These are phyloP conservation scores for Digitonthophagus gazella DNA, from an alignment of 2,888 invertebrate genomes.

Conservation along the genomic window DNA sequence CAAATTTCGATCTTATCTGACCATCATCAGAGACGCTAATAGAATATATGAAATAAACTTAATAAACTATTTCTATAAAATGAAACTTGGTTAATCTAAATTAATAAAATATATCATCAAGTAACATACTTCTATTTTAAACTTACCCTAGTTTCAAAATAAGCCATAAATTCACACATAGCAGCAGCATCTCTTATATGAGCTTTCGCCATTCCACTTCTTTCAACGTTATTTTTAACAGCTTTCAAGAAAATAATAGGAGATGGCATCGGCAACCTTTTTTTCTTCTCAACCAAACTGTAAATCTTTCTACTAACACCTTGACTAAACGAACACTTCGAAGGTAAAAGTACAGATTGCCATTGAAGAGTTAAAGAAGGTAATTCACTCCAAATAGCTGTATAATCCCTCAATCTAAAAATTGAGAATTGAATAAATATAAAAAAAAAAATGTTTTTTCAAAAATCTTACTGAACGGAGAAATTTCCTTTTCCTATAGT, in stretches of 20 bases:
- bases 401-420: slow-evolving; percentile 67
- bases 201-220: slow-evolving; percentile 77
- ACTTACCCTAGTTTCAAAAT: slow-evolving; percentile 66
- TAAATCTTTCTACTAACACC: slow-evolving; percentile 73
- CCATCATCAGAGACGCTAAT: no score
- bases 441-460: not conserved
- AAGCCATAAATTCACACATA: slow-evolving; percentile 80
- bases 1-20: no score
- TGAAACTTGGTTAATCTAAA: no score
- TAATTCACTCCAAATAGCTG: slow-evolving; percentile 68
- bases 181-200: slow-evolving; percentile 88
- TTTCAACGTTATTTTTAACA: slow-evolving; percentile 79
- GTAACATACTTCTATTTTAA: no score
- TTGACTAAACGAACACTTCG: slow-evolving; percentile 66
- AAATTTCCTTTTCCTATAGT: slow-evolving; percentile 61
- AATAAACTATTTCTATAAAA: no score
- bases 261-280: slow-evolving; percentile 64
- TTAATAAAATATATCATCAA: no score
- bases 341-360: slow-evolving; percentile 67
- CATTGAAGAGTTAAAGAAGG: slow-evolving; percentile 63
- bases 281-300: slow-evolving; percentile 59
- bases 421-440: no score
- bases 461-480: slow-evolving; percentile 60
- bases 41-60: no score
- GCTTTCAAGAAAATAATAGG: slow-evolving; percentile 85